Evolutionary conservation across 2,888 invertebrate species (phyloP).

Genomic region (Strigamia maritima): DNA sequence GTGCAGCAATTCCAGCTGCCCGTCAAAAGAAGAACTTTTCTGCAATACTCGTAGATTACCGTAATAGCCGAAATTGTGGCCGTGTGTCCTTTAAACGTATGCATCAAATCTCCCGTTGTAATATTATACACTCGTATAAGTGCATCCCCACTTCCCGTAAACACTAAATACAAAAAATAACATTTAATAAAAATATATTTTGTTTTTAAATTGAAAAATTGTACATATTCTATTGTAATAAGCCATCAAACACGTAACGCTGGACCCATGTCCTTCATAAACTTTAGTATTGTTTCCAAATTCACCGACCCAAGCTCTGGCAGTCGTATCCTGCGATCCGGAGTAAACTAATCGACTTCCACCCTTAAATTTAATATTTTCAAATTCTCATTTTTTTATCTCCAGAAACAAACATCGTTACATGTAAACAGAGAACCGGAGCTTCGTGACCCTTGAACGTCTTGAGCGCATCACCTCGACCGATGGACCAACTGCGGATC

Average conservation of each 20-base stretch:
- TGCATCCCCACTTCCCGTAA: constrained; percentile 40
- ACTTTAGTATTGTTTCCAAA: constrained; percentile 56
- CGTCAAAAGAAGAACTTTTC: too few relatives aligned
- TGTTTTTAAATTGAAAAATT: too few relatives aligned
- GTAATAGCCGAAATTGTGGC: constrained; percentile 49
- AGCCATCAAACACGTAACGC: constrained; percentile 52
- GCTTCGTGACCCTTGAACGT: constrained; percentile 54
- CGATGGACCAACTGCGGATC: constrained; percentile 54
- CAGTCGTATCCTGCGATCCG: constrained; percentile 56
- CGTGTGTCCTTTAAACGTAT: constrained; percentile 50
- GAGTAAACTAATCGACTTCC: constrained; percentile 56
- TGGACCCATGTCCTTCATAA: constrained; percentile 55
- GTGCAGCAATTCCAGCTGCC: too few relatives aligned
- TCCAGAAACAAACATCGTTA: too few relatives aligned
- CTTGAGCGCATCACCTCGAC: constrained; percentile 52
- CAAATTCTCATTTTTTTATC: too few relatives aligned
- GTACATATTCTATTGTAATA: constrained; percentile 13
- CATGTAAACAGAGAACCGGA: constrained; percentile 54
- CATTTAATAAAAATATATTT: not conserved
- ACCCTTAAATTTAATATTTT: constrained; percentile 47
- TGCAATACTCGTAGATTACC: too few relatives aligned
- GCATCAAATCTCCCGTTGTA: constrained; percentile 45
- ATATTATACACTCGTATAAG: constrained; percentile 38
- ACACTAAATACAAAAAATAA: constrained; percentile 31
- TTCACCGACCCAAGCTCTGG: constrained; percentile 57